Percentiles rank a stretch among this genome's conserved stretches.
Conservation (phyloP, 2,797 vertebrate species). For the Toxotes lorentzi region DNA sequence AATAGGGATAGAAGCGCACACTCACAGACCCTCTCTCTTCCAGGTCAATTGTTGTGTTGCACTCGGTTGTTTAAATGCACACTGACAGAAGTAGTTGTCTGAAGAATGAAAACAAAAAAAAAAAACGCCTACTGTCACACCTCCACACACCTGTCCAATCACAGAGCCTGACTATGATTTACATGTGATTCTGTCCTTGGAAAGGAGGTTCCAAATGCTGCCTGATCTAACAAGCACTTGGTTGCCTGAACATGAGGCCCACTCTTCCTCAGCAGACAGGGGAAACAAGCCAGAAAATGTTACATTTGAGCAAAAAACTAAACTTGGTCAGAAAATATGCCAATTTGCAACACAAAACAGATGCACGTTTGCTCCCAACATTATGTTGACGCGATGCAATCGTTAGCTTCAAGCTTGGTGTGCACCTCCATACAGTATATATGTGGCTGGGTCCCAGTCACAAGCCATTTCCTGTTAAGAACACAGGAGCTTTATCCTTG, state of each 20-base stretch:
- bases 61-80: background rate
- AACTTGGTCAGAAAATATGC: no score
- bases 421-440: background rate
- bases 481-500: no score
- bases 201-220: background rate
- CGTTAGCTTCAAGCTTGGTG: background rate
- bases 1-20: no score
- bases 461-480: no score
- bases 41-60: no score
- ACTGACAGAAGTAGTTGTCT: background rate
- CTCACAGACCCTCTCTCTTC: no score
- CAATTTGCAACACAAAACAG: no score
- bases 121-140: background rate
- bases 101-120: no score
- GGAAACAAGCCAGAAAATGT: background rate
- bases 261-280: background rate
- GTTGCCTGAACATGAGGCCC: background rate
- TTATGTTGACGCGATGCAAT: background rate
- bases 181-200: background rate
- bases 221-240: background rate
- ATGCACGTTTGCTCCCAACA: background rate
- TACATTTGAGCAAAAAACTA: no score
- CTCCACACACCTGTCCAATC: background rate
- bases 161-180: background rate
- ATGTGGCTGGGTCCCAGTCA: background rate